These are phyloP conservation scores for Thunnus maccoyii DNA, from an alignment of 2,113 vertebrate species.

Conservation along the genomic window DNA sequence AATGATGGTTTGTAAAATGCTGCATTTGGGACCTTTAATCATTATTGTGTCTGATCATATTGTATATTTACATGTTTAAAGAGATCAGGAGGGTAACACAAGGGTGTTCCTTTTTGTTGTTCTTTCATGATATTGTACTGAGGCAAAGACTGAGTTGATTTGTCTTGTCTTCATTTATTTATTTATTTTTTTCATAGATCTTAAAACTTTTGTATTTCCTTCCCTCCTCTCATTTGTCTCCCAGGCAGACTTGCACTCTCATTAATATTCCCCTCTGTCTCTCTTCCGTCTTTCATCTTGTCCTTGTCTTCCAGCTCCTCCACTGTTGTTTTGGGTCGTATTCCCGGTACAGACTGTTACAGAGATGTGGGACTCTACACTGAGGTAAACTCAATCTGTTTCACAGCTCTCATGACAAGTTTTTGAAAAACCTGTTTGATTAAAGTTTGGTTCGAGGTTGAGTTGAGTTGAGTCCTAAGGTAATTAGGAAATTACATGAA, in stretches of 20 bases:
- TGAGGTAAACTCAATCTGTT: conserved; percentile 61
- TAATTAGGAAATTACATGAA: too few relatives aligned
- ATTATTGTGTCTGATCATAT: too few relatives aligned
- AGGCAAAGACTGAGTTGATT: background rate
- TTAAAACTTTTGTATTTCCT: conserved; percentile 12
- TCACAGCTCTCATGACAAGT: background rate
- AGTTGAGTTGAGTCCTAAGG: background rate
- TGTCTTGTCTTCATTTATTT: background rate
- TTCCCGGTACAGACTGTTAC: conserved; percentile 88
- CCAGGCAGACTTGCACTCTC: conserved; percentile 9
- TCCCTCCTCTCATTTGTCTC: conserved; percentile 12
- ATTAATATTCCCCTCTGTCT: conserved; percentile 31
- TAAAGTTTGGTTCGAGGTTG: background rate
- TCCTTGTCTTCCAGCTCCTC: conserved; percentile 81
- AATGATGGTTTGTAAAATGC: too few relatives aligned
- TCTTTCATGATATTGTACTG: too few relatives aligned
- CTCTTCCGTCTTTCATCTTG: conserved; percentile 27
- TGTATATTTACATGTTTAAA: background rate
- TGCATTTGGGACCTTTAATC: too few relatives aligned
- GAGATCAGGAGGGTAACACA: background rate
- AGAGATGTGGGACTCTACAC: conserved; percentile 85
- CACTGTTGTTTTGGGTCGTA: conserved; percentile 86
- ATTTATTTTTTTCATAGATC: background rate
- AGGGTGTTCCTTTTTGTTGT: too few relatives aligned
- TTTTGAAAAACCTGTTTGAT: background rate